Evolutionary conservation across 2,797 vertebrate genomes (phyloP), one percentile per base, ranked within the genome.

Genomic region (Lerista edwardsae): DNA sequence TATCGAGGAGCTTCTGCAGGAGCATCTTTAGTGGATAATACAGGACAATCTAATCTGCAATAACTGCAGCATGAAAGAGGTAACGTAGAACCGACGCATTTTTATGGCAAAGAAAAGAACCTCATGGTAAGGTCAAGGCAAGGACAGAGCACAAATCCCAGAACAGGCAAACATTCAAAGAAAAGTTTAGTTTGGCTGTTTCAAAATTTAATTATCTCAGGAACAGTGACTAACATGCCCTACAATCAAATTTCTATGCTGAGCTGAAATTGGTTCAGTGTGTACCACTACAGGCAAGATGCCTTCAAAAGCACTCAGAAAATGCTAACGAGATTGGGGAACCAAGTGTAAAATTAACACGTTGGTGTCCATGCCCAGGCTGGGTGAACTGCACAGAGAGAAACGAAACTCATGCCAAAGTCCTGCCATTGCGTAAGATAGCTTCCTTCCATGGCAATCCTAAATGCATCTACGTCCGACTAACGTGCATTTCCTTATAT

Each of bases 231-330:
- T 65, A 82, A 82, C 71, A 55, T 39, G 81, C 76, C 59, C 29
- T 80, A 82, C 68, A 86, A 84, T 47, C 89, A 55, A 65, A 15
- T 89, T 91, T 82, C 47, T 87, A 29, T 4, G 72, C 84, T 6
- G 41, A 78, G 31, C 19, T 61, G 14, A 75, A 79, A 87, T 79
- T 79, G 69, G 61, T 74, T 68, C 72, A 23, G 62, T 83, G 31
- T 83, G n/a, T 61, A 73, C 61, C 31, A 75, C 71, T n/a, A 83
- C 62, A 68, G 17, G 61, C 47, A 83, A 83, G 23, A n/a, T 79
- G 61, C 74, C 29, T 71, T 75, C 86, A 67, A 29, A 71, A 84
- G 86, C 78, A 83, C 79, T 51, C 2, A 73, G 47, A 59, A 88
- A 92, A 80, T 74, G 34, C 55, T 68, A 90, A 85, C 31, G 25